Percentiles rank a stretch among this genome's conserved stretches.
phyloP scores from a whole-genome alignment of 2,888 invertebrate species.

The Mythimna vitellina region DNA sequence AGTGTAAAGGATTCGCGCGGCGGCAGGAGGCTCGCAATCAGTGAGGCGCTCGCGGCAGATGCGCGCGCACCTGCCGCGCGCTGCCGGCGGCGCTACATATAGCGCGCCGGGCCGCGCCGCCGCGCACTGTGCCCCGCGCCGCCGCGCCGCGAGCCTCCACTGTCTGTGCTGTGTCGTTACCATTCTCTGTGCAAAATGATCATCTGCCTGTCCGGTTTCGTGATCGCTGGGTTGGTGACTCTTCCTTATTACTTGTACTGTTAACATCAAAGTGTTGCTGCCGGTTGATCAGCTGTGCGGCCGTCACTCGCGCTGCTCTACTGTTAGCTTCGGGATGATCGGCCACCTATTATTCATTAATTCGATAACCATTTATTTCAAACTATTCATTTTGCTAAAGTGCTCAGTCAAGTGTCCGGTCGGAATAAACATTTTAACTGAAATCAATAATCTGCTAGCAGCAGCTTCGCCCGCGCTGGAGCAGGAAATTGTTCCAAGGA shows the following conservation, averaged over 20 bases:
- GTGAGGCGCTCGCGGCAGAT: constrained; percentile 52
- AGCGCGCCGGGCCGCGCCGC: constrained; percentile 41
- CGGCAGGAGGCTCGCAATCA: constrained; percentile 21
- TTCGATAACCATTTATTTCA: background rate
- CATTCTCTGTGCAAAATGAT: constrained; percentile 77
- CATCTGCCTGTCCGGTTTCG: constrained; percentile 89
- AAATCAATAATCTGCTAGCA: background rate
- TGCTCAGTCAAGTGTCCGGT: background rate
- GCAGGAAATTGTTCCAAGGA: no score
- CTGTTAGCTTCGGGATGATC: background rate
- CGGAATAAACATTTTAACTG: background rate
- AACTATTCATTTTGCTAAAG: background rate
- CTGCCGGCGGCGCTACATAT: constrained; percentile 42
- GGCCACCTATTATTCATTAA: background rate
- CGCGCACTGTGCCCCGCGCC: background rate
- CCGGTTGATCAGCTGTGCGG: background rate
- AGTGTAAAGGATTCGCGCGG: constrained; percentile 18
- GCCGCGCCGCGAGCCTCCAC: constrained; percentile 2
- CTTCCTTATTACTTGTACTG: constrained; percentile 8
- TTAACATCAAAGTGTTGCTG: background rate
- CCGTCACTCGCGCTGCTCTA: background rate
- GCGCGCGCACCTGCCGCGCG: constrained; percentile 25
- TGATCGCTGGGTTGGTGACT: constrained; percentile 86
- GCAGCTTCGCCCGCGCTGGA: no score
- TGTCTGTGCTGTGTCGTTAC: constrained; percentile 3